Percentiles rank a stretch among this genome's conserved stretches.
phyloP scores from a whole-genome alignment of 2,113 vertebrate species.

The Indri indri region DNA sequence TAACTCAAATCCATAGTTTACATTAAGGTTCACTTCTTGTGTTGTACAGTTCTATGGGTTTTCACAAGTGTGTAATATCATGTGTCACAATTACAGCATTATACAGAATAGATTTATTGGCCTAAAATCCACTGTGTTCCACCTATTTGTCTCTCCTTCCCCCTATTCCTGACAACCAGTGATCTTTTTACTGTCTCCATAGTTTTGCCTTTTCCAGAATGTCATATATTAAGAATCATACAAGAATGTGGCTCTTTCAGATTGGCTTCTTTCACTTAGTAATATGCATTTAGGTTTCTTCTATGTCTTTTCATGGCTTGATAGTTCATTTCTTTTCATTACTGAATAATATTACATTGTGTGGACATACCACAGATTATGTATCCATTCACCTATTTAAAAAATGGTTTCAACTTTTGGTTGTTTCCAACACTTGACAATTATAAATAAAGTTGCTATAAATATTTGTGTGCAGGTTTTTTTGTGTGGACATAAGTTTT shows the following conservation, averaged over 20 bases:
- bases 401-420: background rate
- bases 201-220: background rate
- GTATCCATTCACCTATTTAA: background rate
- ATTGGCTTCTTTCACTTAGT: background rate
- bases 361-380: background rate
- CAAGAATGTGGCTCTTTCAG: background rate
- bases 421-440: conserved; percentile 1
- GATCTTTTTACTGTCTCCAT: background rate
- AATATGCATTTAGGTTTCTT: background rate
- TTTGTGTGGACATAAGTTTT: background rate
- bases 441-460: background rate
- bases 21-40: background rate
- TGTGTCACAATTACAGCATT: background rate
- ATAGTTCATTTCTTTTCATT: background rate
- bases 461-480: background rate
- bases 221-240: background rate
- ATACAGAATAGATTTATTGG: background rate
- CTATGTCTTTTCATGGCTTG: background rate
- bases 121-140: background rate
- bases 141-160: background rate
- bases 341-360: background rate
- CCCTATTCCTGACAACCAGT: background rate
- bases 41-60: background rate
- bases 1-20: background rate
- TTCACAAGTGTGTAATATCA: background rate